Base-by-base conservation (phyloP, 2,797 vertebrate genomes). In the Pterois miles region DNA sequence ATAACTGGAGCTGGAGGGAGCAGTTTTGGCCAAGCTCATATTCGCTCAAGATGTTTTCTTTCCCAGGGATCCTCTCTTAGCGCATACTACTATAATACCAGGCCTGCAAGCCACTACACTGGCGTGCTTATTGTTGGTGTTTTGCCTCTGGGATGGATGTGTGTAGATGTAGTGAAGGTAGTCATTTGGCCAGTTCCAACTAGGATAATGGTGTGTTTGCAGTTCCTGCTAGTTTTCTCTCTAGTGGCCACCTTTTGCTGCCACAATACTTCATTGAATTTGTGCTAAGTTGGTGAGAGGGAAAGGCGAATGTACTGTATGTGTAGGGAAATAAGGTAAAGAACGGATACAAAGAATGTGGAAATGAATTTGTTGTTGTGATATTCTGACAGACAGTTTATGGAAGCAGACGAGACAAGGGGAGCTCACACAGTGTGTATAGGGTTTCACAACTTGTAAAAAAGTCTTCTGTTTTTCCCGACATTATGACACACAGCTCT, bases 141-240 rank as follows among this genome's bases (percentile, higher is more conserved):
- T 84, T 72, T 78, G 48, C 67, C 56, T 81, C 48, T 71, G 67
- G 69, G 72, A 68, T 73, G 69, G 59, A 57, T 69, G 53, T 86
- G 74, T 86, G 73, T 34, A 68, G 46, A 84, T 52, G 52, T 31
- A 76, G 67, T 34, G 80, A 85, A 88, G 75, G 81, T 84, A 87
- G 82, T 89, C 33, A 85, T 92, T 92, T 92, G 83, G 74, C 59
- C 57, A 16, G 67, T 71, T 83, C 23, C 38, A 36, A 76, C 74
- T 58, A 48, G 67, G 81, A 81, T 90, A 89, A 92, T 90, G 62
- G 53, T 84, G 81, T 91, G 86, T 91, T 92, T 91, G 65, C 74
- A 76, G 36, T 74, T 83, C 76, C 72, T 78, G 70, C 82, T 80
- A 65, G 59, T 85, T 86, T 92, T 88, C 77, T 88, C 77, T 75